phyloP scores from a whole-genome alignment of 1,140 invertebrate species.

The Polypedilum vanderplanki region DNA sequence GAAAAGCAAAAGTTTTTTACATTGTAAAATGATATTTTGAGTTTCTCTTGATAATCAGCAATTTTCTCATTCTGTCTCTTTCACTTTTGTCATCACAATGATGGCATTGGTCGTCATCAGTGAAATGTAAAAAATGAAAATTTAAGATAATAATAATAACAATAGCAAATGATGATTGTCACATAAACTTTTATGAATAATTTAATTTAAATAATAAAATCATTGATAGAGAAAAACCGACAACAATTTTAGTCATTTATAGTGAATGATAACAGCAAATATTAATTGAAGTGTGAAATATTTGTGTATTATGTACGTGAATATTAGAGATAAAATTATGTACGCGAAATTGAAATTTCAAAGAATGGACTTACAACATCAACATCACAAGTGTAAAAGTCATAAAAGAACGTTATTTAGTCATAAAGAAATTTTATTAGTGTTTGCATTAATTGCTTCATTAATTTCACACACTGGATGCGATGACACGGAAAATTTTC shows the following conservation, averaged over 20 bases:
- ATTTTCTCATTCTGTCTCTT: no score
- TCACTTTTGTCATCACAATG: no score
- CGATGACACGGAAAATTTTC: slow-evolving; percentile 41
- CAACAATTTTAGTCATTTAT: no score
- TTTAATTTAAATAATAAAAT: no score
- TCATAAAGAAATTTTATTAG: slow-evolving; percentile 22
- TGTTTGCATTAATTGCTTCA: slow-evolving; percentile 24
- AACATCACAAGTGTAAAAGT: slow-evolving; percentile 26
- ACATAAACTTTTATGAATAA: no score
- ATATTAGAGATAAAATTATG: background rate
- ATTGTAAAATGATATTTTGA: background rate
- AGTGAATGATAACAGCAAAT: background rate
- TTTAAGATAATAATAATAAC: no score
- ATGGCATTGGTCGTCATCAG: no score
- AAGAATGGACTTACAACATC: slow-evolving; percentile 12
- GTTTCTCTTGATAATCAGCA: slow-evolving; percentile 4
- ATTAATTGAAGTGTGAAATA: slow-evolving; percentile 5
- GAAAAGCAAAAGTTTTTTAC: no score
- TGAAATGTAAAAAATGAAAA: no score
- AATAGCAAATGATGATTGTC: no score
- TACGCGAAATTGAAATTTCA: slow-evolving; percentile 7
- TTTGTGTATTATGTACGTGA: no score
- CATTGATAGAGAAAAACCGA: no score
- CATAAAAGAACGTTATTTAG: slow-evolving; percentile 28
- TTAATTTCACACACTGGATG: slow-evolving; percentile 30